phyloP scores from a whole-genome alignment of 2,888 invertebrate genomes.

The Cancer borealis region DNA sequence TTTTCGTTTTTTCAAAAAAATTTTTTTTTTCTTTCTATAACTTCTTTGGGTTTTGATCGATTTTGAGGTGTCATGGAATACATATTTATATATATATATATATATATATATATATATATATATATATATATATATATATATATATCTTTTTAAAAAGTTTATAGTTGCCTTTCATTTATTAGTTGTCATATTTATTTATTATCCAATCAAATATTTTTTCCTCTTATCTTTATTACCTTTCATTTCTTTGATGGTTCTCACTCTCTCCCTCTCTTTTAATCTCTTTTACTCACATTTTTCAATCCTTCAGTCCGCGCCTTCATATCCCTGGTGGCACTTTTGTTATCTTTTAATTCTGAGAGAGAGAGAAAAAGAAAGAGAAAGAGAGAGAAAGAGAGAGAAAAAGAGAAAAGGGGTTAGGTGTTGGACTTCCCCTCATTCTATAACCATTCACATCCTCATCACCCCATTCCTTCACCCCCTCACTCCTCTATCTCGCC shows the following conservation, averaged over 20 bases:
- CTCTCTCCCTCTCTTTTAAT: neutral
- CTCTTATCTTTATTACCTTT: neutral
- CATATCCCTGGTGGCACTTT: too few relatives aligned
- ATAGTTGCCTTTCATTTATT: neutral
- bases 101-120: too few relatives aligned
- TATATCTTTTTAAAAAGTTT: neutral
- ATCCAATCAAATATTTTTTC: neutral
- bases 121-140: too few relatives aligned
- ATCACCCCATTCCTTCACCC: neutral
- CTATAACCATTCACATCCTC: neutral
- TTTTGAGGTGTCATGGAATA: too few relatives aligned
- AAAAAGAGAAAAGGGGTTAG: neutral
- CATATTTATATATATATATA: too few relatives aligned
- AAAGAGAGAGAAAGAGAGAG: slow-evolving; percentile 20
- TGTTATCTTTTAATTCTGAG: neutral
- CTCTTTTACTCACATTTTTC: neutral
- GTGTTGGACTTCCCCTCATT: neutral
- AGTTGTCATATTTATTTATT: neutral
- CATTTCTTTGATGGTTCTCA: neutral
- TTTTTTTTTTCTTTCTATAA: too few relatives aligned
- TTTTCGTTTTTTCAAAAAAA: too few relatives aligned
- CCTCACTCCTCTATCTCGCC: neutral
- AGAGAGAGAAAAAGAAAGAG: slow-evolving; percentile 20
- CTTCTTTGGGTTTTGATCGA: too few relatives aligned
- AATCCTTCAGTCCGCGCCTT: too few relatives aligned